A percentile compares a stretch with the other conserved stretches of the same genome.
Evolutionary conservation across 1,140 invertebrate species (phyloP).

Genomic region (Zaprionus gabonicus): DNA sequence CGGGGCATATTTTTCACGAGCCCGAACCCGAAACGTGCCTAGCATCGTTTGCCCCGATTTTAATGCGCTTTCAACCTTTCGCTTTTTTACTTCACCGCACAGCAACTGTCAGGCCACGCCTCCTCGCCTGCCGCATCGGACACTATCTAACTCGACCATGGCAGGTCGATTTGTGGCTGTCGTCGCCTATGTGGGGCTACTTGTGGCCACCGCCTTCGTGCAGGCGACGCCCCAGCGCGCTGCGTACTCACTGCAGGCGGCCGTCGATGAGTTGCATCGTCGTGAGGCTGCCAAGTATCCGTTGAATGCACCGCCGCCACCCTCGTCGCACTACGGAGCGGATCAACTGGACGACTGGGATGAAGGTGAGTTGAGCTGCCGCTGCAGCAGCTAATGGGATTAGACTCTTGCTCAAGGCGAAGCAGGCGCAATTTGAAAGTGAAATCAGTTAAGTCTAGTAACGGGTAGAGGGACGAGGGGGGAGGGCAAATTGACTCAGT

Average conservation of each 20-base stretch:
- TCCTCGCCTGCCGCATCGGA: conserved; percentile 3
- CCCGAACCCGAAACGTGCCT: conserved; percentile 58
- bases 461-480: not conserved
- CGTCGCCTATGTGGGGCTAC: conserved; percentile 26
- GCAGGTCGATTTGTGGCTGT: conserved; percentile 36
- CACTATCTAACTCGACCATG: conserved; percentile 38
- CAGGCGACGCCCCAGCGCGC: conserved; percentile 64
- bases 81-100: conserved; percentile 19
- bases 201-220: conserved; percentile 31
- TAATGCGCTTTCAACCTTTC: conserved; percentile 41
- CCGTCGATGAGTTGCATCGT: conserved; percentile 80
- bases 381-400: not conserved
- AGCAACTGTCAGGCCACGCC: conserved; percentile 22
- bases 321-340: conserved; percentile 39
- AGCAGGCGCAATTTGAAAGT: conserved; percentile 15
- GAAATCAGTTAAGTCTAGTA: not conserved
- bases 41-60: conserved; percentile 50
- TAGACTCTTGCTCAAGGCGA: conserved; percentile 1
- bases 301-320: conserved; percentile 66
- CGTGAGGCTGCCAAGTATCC: conserved; percentile 81
- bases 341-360: conserved; percentile 75
- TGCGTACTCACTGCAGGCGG: conserved; percentile 78
- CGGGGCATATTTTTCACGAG: not conserved
- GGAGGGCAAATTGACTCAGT: not conserved
- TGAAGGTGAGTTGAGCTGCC: conserved; percentile 65